Conservation (phyloP, 2,888 invertebrate genomes). For the Cremastobaeus sp. region DNA sequence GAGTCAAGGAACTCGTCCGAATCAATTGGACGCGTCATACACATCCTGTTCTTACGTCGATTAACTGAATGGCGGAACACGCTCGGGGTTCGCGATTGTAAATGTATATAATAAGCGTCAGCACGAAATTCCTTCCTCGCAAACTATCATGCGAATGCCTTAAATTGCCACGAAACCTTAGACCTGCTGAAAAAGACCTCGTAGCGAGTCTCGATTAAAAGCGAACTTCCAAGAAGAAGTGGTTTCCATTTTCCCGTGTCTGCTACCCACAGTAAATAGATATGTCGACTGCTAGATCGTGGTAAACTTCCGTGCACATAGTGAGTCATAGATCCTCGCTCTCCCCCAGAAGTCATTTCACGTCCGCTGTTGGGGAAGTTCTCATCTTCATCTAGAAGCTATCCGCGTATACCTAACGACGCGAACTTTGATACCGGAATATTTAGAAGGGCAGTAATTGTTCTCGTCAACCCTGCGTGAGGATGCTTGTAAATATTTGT, state of each 20-base stretch:
- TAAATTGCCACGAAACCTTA: conserved; percentile 54
- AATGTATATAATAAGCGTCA: too few species aligned
- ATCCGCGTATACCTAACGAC: conserved; percentile 45
- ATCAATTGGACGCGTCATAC: too few species aligned
- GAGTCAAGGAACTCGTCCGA: too few species aligned
- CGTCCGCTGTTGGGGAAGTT: conserved; percentile 38
- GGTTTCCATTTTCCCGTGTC: conserved; percentile 33
- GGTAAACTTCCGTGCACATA: conserved; percentile 40
- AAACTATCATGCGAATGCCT: conserved; percentile 25
- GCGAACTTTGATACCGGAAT: conserved; percentile 52
- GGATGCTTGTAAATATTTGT: conserved; percentile 53
- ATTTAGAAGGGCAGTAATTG: conserved; percentile 57
- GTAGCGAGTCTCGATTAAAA: conserved; percentile 36
- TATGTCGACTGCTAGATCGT: conserved; percentile 49
- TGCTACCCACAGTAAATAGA: conserved; percentile 48
- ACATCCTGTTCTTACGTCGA: too few species aligned
- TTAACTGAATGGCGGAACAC: too few species aligned
- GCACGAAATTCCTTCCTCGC: conserved; percentile 4
- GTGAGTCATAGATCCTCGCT: conserved; percentile 49
- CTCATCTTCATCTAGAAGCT: conserved; percentile 52
- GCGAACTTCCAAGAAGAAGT: conserved; percentile 48
- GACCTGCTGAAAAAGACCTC: conserved; percentile 42
- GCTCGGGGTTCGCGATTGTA: too few species aligned
- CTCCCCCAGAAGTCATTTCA: conserved; percentile 48
- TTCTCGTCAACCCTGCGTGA: conserved; percentile 51